These are phyloP conservation scores for Mythimna vitellina DNA, from an alignment of 2,888 invertebrate species.

Conservation along the genomic window DNA sequence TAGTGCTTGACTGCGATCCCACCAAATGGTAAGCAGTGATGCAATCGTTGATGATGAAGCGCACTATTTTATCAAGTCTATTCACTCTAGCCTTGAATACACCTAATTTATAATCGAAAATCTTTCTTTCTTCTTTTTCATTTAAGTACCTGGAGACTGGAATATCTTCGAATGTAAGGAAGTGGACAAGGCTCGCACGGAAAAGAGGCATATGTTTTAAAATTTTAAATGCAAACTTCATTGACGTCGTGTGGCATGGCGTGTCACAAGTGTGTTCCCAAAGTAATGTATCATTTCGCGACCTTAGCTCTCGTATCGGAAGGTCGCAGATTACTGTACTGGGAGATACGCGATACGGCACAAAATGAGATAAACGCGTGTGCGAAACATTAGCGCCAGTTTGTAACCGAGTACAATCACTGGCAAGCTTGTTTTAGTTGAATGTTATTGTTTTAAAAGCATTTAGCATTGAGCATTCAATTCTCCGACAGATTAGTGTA, in stretches of 20 bases:
- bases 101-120: too few relatives aligned
- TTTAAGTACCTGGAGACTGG: too few relatives aligned
- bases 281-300: conserved; percentile 19
- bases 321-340: conserved; percentile 47
- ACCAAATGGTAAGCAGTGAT: too few relatives aligned
- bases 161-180: too few relatives aligned
- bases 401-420: neutral
- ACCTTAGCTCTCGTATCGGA: conserved; percentile 36
- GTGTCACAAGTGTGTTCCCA: neutral
- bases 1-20: too few relatives aligned
- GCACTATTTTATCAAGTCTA: too few relatives aligned
- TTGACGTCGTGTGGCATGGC: neutral
- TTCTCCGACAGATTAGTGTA: neutral
- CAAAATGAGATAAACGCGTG: conserved; percentile 15
- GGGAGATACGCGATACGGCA: conserved; percentile 30
- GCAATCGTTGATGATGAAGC: too few relatives aligned
- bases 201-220: neutral
- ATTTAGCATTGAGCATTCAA: neutral
- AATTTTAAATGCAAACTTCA: neutral
- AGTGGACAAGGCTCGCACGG: too few relatives aligned
- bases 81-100: too few relatives aligned
- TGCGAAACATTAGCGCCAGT: conserved; percentile 8
- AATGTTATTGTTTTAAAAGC: neutral
- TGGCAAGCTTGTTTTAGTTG: neutral
- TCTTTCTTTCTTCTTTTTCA: too few relatives aligned